Evolutionary conservation across 92 coral and sea anemone species (phyloP).

Genomic region (Muricea muricata): DNA sequence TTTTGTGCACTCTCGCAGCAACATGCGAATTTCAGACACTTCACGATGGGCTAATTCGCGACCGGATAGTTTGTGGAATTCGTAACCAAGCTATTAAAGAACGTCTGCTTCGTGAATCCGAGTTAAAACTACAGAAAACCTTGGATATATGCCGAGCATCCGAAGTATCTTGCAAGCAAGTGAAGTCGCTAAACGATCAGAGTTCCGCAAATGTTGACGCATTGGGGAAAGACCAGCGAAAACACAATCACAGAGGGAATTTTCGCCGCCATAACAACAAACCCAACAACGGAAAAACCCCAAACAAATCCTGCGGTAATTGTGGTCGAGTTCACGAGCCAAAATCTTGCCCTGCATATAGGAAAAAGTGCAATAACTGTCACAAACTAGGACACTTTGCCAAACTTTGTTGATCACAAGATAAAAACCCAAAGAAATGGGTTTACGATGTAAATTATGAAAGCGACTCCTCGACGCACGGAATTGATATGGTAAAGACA

Average conservation of each 20-base stretch:
- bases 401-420: slow-evolving; percentile 31
- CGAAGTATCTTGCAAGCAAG: slow-evolving; percentile 24
- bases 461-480: slow-evolving; percentile 36
- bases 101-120: slow-evolving; percentile 26
- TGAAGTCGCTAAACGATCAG: not conserved
- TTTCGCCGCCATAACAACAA: not conserved
- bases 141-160: slow-evolving; percentile 29
- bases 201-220: not conserved
- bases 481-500: slow-evolving; percentile 19
- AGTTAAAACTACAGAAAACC: slow-evolving; percentile 23
- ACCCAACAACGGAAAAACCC: not conserved
- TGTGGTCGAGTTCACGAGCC: slow-evolving; percentile 43
- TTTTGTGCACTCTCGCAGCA: not conserved
- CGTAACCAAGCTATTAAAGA: slow-evolving; percentile 5
- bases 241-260: not conserved
- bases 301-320: slow-evolving; percentile 43
- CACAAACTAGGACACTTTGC: slow-evolving; percentile 53
- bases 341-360: slow-evolving; percentile 39
- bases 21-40: not conserved
- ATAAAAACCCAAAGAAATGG: not conserved
- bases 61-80: slow-evolving; percentile 39
- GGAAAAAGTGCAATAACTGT: slow-evolving; percentile 36
- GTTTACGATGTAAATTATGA: slow-evolving; percentile 34
- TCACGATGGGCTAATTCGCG: slow-evolving; percentile 24
- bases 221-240: not conserved